phyloP scores from a whole-genome alignment of 2,888 invertebrate genomes.

The Calameuta filiformis region DNA sequence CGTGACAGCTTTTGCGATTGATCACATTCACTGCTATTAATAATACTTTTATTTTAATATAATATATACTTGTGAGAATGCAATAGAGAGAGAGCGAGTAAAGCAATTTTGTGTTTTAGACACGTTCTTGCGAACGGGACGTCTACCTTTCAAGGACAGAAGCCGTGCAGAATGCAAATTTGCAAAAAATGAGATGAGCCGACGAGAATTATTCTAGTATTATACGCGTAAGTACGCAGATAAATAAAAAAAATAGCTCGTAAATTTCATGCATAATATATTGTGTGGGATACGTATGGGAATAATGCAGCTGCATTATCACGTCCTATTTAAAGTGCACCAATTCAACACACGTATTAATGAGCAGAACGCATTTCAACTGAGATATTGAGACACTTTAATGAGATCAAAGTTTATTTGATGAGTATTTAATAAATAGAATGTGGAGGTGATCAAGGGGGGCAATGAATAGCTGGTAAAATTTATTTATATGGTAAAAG shows the following conservation, averaged over 20 bases:
- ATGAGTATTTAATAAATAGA: neutral
- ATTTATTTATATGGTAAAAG: neutral
- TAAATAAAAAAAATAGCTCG: neutral
- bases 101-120: neutral
- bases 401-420: neutral
- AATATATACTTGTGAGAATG: neutral
- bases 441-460: neutral
- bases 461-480: neutral
- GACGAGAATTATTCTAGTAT: neutral
- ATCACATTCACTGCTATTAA: neutral
- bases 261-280: neutral
- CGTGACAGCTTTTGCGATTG: neutral
- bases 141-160: neutral
- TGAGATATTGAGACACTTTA: neutral
- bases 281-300: neutral
- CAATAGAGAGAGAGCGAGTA: neutral
- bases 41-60: neutral
- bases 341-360: neutral
- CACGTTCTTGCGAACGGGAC: neutral
- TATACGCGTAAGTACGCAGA: neutral
- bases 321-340: neutral
- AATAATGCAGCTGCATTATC: neutral
- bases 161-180: slow-evolving; percentile 29
- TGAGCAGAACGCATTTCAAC: neutral
- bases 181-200: slow-evolving; percentile 38